These are phyloP conservation scores for Steinernema carpocapsae DNA, from an alignment of 2,888 invertebrate genomes.

Conservation along the genomic window DNA sequence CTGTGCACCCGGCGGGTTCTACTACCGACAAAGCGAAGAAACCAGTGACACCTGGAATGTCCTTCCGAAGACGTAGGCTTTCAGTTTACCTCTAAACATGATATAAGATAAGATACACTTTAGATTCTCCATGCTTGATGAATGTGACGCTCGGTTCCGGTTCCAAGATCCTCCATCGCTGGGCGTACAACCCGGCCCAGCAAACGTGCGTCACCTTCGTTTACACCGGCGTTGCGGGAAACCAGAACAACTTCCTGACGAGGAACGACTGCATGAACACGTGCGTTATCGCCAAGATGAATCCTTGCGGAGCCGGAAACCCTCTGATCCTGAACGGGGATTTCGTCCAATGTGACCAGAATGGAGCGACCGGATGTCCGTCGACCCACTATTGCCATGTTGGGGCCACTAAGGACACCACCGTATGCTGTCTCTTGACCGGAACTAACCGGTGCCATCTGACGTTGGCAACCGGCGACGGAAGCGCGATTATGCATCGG, in stretches of 20 bases:
- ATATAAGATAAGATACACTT: not conserved
- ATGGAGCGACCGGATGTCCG: constrained; percentile 34
- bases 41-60: not conserved
- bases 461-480: constrained; percentile 41
- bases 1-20: constrained; percentile 31
- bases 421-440: constrained; percentile 37
- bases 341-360: constrained; percentile 12
- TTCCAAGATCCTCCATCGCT: not conserved
- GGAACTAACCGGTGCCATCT: constrained; percentile 39
- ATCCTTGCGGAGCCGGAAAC: constrained; percentile 12
- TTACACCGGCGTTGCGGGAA: constrained; percentile 4
- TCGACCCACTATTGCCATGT: constrained; percentile 38
- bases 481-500: constrained; percentile 39
- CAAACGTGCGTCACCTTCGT: constrained; percentile 9
- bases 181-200: not conserved
- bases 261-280: constrained; percentile 25
- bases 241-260: constrained; percentile 22
- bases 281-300: constrained; percentile 11
- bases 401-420: constrained; percentile 36
- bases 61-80: not conserved
- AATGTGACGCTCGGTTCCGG: constrained; percentile 3
- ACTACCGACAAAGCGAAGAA: too few species aligned
- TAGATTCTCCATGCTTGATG: constrained; percentile 7
- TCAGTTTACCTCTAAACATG: not conserved
- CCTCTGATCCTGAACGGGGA: not conserved